phyloP scores from a whole-genome alignment of 2,113 vertebrate species.

The Pterocles gutturalis region DNA sequence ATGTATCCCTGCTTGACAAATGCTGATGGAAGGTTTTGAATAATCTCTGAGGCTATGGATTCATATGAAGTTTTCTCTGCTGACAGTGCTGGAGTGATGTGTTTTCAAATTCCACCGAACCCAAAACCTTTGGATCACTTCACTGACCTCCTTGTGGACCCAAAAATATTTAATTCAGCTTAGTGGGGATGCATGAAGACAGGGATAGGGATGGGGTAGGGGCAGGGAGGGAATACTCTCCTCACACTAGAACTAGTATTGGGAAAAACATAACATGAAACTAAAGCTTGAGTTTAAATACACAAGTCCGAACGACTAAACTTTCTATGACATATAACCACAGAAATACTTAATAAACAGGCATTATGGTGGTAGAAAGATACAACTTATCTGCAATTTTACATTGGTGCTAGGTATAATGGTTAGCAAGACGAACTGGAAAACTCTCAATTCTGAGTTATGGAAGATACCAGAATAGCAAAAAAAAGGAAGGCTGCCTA shows the following conservation, averaged over 20 bases:
- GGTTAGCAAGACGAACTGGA: neutral
- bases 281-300: neutral
- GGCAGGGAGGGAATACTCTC: neutral
- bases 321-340: neutral
- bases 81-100: accelerated
- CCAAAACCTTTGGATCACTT: neutral
- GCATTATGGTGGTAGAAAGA: neutral
- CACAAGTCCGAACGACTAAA: neutral
- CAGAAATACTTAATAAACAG: neutral
- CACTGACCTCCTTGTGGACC: neutral
- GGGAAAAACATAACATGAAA: neutral
- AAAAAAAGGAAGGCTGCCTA: neutral
- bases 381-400: neutral
- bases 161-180: neutral
- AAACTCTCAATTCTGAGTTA: neutral
- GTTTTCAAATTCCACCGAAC: neutral
- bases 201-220: neutral
- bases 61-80: neutral
- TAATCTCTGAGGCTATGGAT: neutral
- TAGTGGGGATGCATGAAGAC: neutral
- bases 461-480: neutral
- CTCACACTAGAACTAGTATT: neutral
- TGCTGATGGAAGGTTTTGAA: neutral
- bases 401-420: neutral
- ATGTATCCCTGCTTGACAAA: neutral